Evolutionary conservation across 2,888 invertebrate species (phyloP).

Genomic region (Amiota minor): DNA sequence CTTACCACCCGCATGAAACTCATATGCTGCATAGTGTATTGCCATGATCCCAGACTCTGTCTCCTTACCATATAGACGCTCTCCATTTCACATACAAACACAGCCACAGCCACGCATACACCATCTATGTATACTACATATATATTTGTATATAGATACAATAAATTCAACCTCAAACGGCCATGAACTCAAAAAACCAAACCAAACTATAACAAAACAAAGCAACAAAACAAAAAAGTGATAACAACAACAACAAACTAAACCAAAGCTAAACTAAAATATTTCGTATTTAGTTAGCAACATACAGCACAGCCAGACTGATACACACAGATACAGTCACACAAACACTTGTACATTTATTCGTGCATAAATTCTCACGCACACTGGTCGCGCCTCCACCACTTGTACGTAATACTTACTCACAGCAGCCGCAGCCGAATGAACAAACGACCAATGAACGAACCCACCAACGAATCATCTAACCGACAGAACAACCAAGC

Average conservation of each 20-base stretch:
- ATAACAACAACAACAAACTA: conserved; percentile 9
- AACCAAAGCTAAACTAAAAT: conserved; percentile 17
- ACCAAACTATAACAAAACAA: conserved; percentile 12
- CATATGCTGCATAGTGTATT: background rate
- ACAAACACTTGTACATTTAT: background rate
- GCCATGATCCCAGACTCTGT: background rate
- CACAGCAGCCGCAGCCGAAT: background rate
- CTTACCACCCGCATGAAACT: conserved; percentile 10
- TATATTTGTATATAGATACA: background rate
- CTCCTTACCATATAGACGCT: background rate
- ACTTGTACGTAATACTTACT: background rate
- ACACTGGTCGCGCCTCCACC: conserved; percentile 23
- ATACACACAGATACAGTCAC: conserved; percentile 12
- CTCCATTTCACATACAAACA: conserved; percentile 18
- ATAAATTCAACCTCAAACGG: conserved; percentile 27
- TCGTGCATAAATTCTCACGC: conserved; percentile 29
- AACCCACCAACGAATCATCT: too few species aligned
- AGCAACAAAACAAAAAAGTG: conserved; percentile 1
- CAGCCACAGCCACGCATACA: background rate
- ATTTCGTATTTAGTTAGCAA: conserved; percentile 24
- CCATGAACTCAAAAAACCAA: conserved; percentile 26
- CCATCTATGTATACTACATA: too few species aligned
- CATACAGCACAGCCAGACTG: conserved; percentile 1
- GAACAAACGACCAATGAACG: too few species aligned
- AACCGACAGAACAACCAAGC: too few species aligned